phyloP scores from a whole-genome alignment of 2,888 invertebrate species.

The Macaria liturata region DNA sequence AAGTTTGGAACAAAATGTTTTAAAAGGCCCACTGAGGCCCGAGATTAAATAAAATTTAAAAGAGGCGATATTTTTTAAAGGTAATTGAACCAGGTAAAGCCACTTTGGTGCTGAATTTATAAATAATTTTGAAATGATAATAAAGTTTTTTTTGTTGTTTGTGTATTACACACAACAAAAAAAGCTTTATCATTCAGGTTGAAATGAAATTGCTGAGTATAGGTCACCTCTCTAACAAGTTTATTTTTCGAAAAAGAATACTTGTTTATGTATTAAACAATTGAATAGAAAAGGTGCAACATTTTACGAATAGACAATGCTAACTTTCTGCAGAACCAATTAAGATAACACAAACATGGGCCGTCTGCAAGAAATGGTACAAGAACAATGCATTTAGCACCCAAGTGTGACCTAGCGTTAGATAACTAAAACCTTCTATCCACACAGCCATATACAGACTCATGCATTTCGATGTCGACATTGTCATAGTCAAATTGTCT shows the following conservation, averaged over 20 bases:
- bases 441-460: constrained; percentile 37
- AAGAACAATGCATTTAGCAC: constrained; percentile 66
- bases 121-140: too few relatives aligned
- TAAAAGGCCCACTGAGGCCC: not conserved
- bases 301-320: constrained; percentile 7
- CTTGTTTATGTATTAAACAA: not conserved
- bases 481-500: constrained; percentile 34
- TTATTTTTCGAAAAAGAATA: too few relatives aligned
- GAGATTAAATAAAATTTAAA: not conserved
- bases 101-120: too few relatives aligned
- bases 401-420: constrained; percentile 34
- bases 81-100: too few relatives aligned
- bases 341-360: constrained; percentile 34
- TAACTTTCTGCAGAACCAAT: constrained; percentile 23
- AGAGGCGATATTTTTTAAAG: too few relatives aligned
- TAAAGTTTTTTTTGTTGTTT: too few relatives aligned
- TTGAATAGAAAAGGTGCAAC: constrained; percentile 7
- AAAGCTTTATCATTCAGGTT: too few relatives aligned
- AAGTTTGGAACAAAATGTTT: constrained; percentile 6
- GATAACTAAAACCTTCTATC: constrained; percentile 45
- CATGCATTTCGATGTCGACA: constrained; percentile 40
- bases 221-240: too few relatives aligned
- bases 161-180: too few relatives aligned
- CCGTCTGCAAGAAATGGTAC: constrained; percentile 41
- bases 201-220: too few relatives aligned